Conservation (phyloP, 2,113 vertebrate genomes). For the Sciurus niger region DNA sequence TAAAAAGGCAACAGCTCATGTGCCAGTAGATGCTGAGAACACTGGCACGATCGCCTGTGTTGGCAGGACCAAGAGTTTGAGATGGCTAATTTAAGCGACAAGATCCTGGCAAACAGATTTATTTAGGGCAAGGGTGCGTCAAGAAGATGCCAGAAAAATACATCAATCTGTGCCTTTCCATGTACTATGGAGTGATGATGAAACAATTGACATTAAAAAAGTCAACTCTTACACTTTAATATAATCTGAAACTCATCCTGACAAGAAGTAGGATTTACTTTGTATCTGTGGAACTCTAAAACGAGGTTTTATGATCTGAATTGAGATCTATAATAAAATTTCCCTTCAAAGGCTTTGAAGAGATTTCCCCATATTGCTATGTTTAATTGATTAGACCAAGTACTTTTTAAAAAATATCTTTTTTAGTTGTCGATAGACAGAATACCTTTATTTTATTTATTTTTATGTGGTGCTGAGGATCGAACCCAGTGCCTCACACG, state of each 20-base stretch:
- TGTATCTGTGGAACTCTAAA: neutral
- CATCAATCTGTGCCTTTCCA: slow-evolving; percentile 83
- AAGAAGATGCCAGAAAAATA: slow-evolving; percentile 83
- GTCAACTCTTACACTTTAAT: slow-evolving; percentile 68
- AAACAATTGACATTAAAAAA: slow-evolving; percentile 83
- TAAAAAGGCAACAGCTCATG: slow-evolving; percentile 76
- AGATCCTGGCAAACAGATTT: slow-evolving; percentile 85
- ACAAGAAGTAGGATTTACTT: slow-evolving; percentile 46
- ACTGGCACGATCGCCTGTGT: slow-evolving; percentile 73
- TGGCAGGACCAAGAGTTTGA: slow-evolving; percentile 83
- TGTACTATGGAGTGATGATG: slow-evolving; percentile 77
- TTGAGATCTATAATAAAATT: slow-evolving; percentile 36
- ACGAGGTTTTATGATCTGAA: neutral
- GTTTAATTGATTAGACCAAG: neutral
- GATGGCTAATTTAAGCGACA: slow-evolving; percentile 84
- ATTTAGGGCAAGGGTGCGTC: slow-evolving; percentile 85
- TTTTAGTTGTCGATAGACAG: too few relatives aligned
- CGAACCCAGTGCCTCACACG: too few relatives aligned
- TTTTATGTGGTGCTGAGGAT: too few relatives aligned
- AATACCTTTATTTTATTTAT: too few relatives aligned
- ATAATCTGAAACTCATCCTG: slow-evolving; percentile 61
- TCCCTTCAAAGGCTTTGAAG: neutral
- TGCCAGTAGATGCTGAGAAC: slow-evolving; percentile 83
- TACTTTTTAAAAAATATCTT: neutral
- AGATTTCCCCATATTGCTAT: neutral